phyloP scores from a whole-genome alignment of 2,888 invertebrate species.

The Seladonia tumulorum region DNA sequence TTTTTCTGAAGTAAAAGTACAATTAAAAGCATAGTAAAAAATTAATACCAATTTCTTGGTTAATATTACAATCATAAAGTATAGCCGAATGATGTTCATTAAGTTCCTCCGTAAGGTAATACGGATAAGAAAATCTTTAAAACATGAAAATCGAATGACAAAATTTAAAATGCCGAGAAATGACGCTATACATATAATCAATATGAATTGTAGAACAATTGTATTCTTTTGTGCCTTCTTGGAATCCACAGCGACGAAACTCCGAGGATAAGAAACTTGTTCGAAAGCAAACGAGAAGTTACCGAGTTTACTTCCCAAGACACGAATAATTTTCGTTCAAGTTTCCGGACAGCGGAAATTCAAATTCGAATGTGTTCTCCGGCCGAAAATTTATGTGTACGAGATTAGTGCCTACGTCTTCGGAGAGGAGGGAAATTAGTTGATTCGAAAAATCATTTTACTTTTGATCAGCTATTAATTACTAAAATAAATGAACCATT shows the following conservation, averaged over 20 bases:
- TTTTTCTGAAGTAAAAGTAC: too few relatives aligned
- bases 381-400: slow-evolving; percentile 39
- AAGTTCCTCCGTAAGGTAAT: neutral
- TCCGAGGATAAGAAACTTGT: slow-evolving; percentile 58
- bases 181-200: slow-evolving; percentile 31
- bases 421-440: neutral
- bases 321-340: slow-evolving; percentile 61
- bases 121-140: neutral
- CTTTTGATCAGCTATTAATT: neutral
- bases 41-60: too few relatives aligned
- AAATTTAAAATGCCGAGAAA: slow-evolving; percentile 6
- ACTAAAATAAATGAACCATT: too few relatives aligned
- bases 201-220: slow-evolving; percentile 34
- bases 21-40: too few relatives aligned
- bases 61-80: too few relatives aligned
- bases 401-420: neutral
- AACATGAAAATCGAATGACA: neutral
- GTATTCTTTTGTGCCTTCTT: slow-evolving; percentile 39
- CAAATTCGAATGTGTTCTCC: slow-evolving; percentile 54
- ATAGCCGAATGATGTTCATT: neutral
- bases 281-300: slow-evolving; percentile 59
- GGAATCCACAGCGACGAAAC: slow-evolving; percentile 50
- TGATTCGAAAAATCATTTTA: neutral
- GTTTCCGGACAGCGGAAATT: slow-evolving; percentile 51
- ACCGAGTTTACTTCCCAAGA: slow-evolving; percentile 59